A percentile compares a stretch with the other conserved stretches of the same genome.
Conservation (phyloP, 1,140 invertebrate species). For the Caenorhabditis briggsae region DNA sequence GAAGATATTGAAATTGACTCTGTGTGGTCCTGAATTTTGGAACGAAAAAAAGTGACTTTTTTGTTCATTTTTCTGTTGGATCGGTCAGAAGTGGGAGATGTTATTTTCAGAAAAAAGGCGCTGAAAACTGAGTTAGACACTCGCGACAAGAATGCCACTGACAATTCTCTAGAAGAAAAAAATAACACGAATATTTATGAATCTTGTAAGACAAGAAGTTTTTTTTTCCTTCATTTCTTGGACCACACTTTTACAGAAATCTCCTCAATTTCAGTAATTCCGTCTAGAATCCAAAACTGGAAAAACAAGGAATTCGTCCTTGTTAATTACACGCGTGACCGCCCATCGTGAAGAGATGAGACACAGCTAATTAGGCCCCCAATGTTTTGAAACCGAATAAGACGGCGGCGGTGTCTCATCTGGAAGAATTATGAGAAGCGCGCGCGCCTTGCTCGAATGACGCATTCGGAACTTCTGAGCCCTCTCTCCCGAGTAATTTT, state of each 20-base stretch:
- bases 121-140: slow-evolving; percentile 36
- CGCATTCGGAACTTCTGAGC: too few species aligned
- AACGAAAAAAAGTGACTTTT: background rate
- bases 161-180: background rate
- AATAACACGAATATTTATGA: slow-evolving; percentile 44
- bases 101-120: background rate
- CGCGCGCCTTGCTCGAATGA: too few species aligned
- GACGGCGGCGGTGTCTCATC: background rate
- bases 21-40: background rate
- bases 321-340: slow-evolving; percentile 34
- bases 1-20: background rate
- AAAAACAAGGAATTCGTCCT: background rate
- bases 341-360: slow-evolving; percentile 16
- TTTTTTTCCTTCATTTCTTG: background rate
- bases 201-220: background rate
- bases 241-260: background rate
- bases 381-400: slow-evolving; percentile 37
- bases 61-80: background rate
- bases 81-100: background rate
- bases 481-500: background rate
- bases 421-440: background rate
- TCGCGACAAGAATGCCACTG: slow-evolving; percentile 33
- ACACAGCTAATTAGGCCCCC: slow-evolving; percentile 25
- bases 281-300: background rate
- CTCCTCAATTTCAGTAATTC: background rate